Conservation (phyloP, 1,140 invertebrate species). For the Drosophila virilis region DNA sequence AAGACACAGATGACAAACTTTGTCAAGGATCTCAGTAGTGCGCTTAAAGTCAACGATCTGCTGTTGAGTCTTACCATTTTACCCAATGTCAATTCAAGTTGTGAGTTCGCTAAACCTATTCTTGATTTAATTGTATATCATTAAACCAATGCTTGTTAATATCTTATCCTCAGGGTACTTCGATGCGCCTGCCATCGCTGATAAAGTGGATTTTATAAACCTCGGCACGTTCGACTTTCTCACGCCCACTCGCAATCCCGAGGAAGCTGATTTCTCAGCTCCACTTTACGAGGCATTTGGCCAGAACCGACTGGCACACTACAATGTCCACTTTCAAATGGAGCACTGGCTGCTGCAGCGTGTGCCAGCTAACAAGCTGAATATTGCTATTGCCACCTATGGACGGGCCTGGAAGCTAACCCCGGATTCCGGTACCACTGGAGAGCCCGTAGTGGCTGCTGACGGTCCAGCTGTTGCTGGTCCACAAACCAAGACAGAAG, state of each 20-base stretch:
- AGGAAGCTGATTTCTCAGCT: conserved; percentile 90
- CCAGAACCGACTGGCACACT: conserved; percentile 86
- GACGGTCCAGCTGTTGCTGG: conserved; percentile 88
- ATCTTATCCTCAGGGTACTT: conserved; percentile 87
- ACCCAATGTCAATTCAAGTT: conserved; percentile 90
- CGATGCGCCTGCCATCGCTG: conserved; percentile 89
- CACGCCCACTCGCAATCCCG: conserved; percentile 89
- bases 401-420: conserved; percentile 93
- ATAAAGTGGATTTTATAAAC: conserved; percentile 92
- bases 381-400: conserved; percentile 93
- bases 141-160: too few species aligned
- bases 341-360: conserved; percentile 88
- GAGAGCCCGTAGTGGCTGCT: conserved; percentile 88
- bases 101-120: conserved; percentile 84
- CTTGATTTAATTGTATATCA: neutral
- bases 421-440: conserved; percentile 88
- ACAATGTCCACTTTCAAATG: conserved; percentile 88
- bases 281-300: conserved; percentile 89
- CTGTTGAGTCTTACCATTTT: conserved; percentile 89
- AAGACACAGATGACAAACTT: conserved; percentile 90
- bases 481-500: conserved; percentile 88
- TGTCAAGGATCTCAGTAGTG: conserved; percentile 89
- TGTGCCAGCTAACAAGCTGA: conserved; percentile 89
- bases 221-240: conserved; percentile 92
- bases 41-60: conserved; percentile 87